These are phyloP conservation scores for Apoda limacodes DNA, from an alignment of 2,888 invertebrate genomes.

Conservation along the genomic window DNA sequence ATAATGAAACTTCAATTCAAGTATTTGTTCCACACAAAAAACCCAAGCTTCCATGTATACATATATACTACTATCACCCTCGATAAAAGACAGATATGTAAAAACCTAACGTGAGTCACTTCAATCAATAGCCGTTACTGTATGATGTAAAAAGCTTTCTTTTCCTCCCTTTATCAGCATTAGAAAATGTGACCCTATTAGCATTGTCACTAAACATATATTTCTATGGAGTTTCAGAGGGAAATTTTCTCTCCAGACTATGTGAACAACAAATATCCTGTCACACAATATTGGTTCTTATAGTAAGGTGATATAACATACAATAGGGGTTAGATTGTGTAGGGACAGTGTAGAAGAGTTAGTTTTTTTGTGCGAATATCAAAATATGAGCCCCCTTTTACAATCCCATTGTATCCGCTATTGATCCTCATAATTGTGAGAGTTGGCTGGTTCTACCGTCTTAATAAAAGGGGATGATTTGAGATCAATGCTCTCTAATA, in stretches of 20 bases:
- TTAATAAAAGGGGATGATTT: slow-evolving; percentile 55
- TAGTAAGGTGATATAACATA: slow-evolving; percentile 30
- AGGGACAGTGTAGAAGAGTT: slow-evolving; percentile 56
- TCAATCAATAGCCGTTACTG: slow-evolving; percentile 68
- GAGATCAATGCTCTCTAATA: slow-evolving; percentile 38
- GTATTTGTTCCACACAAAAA: slow-evolving; percentile 22
- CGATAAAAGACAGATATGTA: slow-evolving; percentile 62
- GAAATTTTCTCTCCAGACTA: slow-evolving; percentile 44
- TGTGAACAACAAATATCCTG: slow-evolving; percentile 47
- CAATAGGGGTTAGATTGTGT: slow-evolving; percentile 25
- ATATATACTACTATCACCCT: slow-evolving; percentile 37
- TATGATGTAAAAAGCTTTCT: slow-evolving; percentile 61
- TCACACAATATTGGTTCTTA: slow-evolving; percentile 42
- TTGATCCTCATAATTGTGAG: slow-evolving; percentile 66
- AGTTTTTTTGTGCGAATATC: slow-evolving; percentile 63
- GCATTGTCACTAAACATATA: slow-evolving; percentile 23
- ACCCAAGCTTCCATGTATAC: slow-evolving; percentile 36
- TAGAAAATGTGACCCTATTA: slow-evolving; percentile 33
- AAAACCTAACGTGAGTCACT: slow-evolving; percentile 65
- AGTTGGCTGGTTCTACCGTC: slow-evolving; percentile 53
- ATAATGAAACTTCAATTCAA: slow-evolving; percentile 4
- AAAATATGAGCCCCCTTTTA: slow-evolving; percentile 69
- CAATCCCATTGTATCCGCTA: slow-evolving; percentile 65
- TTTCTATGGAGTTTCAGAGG: slow-evolving; percentile 21
- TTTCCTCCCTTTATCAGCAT: slow-evolving; percentile 21